Percentiles rank a stretch among this genome's conserved stretches.
Evolutionary conservation across 2,888 invertebrate genomes (phyloP).

Genomic region (Dryobotodes eremita): DNA sequence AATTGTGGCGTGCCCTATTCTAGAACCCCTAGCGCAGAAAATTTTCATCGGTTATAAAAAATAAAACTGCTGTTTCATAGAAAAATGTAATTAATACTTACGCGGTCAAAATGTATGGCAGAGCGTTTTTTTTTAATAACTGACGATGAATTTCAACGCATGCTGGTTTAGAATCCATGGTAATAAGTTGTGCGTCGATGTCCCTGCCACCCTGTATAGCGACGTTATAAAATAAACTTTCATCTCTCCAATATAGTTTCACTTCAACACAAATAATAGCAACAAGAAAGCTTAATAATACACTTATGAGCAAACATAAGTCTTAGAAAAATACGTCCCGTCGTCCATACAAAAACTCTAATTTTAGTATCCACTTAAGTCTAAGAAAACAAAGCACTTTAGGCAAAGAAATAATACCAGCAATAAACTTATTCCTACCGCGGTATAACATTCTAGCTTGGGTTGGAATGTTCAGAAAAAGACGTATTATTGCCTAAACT

Average conservation of each 20-base stretch:
- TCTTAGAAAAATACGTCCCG: background rate
- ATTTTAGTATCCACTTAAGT: slow-evolving; percentile 50
- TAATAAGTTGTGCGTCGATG: too few species aligned
- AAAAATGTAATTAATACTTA: too few species aligned
- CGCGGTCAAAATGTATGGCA: too few species aligned
- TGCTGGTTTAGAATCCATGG: too few species aligned
- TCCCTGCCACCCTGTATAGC: too few species aligned
- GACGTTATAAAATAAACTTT: background rate
- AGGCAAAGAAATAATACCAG: slow-evolving; percentile 34
- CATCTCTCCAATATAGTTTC: background rate
- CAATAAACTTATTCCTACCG: slow-evolving; percentile 48
- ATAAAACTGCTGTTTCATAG: too few species aligned
- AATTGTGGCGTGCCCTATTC: too few species aligned
- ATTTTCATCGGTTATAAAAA: too few species aligned
- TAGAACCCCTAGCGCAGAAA: too few species aligned
- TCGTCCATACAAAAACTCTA: slow-evolving; percentile 41
- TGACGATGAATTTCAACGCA: too few species aligned
- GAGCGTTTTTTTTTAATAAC: too few species aligned
- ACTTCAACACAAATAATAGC: slow-evolving; percentile 12
- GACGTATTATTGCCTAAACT: slow-evolving; percentile 40
- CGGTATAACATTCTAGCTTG: slow-evolving; percentile 24
- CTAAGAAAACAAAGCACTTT: too few species aligned
- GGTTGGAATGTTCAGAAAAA: slow-evolving; percentile 37
- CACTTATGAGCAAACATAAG: slow-evolving; percentile 6
- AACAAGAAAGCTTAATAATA: slow-evolving; percentile 32